Base-by-base conservation (phyloP, 2,888 invertebrate genomes). In the Erebia epiphron region DNA sequence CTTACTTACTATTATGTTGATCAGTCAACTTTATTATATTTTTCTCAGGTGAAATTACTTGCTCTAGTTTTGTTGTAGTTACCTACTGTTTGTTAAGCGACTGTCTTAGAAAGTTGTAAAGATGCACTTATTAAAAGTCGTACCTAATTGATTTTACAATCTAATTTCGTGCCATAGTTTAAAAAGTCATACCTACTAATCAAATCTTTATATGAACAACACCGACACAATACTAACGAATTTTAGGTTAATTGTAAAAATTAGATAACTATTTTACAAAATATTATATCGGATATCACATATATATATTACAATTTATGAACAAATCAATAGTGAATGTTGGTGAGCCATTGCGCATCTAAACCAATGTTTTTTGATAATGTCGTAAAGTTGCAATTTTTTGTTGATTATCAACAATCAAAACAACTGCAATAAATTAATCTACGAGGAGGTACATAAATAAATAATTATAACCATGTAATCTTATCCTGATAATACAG, bases 41-140 rank as follows among this genome's bases (percentile, higher is more conserved):
- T 81, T 87, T 88, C 85, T 84, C 83, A 82, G 75, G 84, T 85
- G 88, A 89, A 90, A 90, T 86, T 83, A 78, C 76, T 76, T 79
- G 83, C 73, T 80, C 86, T 79, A 76, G 82, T 85, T 88, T 81
- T 81, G 77, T 82, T 81, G 77, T 82, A n/a, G n/a, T n/a, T n/a
- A 79, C 35, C 35, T 35, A 35, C 77, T 82, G 75, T 76, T 77
- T 73, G 79, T 80, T 73, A 57, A 52, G 54, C 54, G 68, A 67
- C 16, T 62, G 54, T 71, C 64, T 69, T 72, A 69, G 71, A 73
- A 68, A 72, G 60, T 57, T 26, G 11, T 21, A 7, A 14, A 57
- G 2, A 60, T 8, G 3, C 10, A 14, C 62, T 21, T 62, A 62
- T 49, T 18, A 21, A 49, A 49, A 21, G 21, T 35, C 14, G n/a